Percentiles rank a stretch among this genome's conserved stretches.
These are phyloP conservation scores for Spilarctia lutea DNA, from an alignment of 2,888 invertebrate species.

Conservation along the genomic window DNA sequence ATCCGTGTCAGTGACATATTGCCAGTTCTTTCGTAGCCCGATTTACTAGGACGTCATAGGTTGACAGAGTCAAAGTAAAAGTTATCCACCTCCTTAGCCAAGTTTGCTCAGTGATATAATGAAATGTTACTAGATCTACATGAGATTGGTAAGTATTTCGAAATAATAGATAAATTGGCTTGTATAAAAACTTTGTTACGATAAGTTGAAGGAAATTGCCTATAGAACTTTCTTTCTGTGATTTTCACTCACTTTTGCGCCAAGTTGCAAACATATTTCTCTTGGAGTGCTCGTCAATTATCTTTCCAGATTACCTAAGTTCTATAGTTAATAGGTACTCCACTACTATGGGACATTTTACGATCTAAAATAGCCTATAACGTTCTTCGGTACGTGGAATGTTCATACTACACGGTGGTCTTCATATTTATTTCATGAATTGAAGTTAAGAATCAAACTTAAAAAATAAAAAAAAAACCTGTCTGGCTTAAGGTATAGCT, in stretches of 20 bases:
- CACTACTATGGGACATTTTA: neutral
- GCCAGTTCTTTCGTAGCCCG: slow-evolving; percentile 40
- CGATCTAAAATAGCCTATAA: neutral
- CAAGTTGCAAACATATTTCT: neutral
- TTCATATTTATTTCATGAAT: neutral
- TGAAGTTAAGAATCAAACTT: no score
- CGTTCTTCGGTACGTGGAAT: neutral
- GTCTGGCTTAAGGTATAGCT: no score
- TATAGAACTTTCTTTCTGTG: neutral
- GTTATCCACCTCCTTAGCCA: slow-evolving; percentile 5
- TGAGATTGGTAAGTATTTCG: neutral
- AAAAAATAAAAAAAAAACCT: no score
- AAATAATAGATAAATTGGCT: neutral
- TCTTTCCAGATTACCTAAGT: neutral
- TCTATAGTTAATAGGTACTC: neutral
- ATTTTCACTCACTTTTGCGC: neutral
- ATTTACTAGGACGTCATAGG: slow-evolving; percentile 46
- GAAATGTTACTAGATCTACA: slow-evolving; percentile 8
- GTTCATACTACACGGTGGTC: neutral
- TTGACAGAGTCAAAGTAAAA: slow-evolving; percentile 16
- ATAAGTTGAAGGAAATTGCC: neutral
- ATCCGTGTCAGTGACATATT: slow-evolving; percentile 37
- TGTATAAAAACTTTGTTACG: neutral
- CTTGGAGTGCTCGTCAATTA: neutral
- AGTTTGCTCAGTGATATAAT: slow-evolving; percentile 7